Percentiles rank a stretch among this genome's conserved stretches.
phyloP scores from a whole-genome alignment of 2,113 vertebrate genomes.

The Ahaetulla prasina region DNA sequence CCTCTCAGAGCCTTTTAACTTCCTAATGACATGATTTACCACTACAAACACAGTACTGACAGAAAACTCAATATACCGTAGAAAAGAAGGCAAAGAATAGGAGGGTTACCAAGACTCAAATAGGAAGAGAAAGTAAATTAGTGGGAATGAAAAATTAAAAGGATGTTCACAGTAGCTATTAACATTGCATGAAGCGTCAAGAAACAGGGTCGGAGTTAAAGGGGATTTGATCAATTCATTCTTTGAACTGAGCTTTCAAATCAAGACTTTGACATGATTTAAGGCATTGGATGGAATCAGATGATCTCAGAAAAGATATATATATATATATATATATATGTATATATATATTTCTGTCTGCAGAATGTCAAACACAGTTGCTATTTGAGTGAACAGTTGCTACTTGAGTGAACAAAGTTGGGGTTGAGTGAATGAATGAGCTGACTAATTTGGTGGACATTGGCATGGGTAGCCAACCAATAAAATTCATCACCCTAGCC shows the following conservation, averaged over 20 bases:
- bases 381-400: neutral
- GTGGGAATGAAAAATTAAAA: neutral
- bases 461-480: neutral
- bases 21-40: neutral
- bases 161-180: neutral
- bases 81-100: neutral
- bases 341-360: no score
- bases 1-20: neutral
- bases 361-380: neutral
- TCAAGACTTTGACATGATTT: neutral
- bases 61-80: neutral
- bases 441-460: neutral
- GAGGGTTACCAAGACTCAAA: neutral
- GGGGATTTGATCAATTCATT: neutral
- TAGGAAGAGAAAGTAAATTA: neutral
- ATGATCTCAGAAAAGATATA: neutral
- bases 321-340: no score
- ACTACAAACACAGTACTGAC: neutral
- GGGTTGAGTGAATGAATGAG: neutral
- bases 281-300: neutral
- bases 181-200: neutral
- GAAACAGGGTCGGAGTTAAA: neutral
- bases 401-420: neutral
- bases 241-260: neutral
- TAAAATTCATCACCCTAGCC: neutral